Evolutionary conservation across 2,888 invertebrate genomes (phyloP).

Genomic region (Acanthoscelides obtectus): DNA sequence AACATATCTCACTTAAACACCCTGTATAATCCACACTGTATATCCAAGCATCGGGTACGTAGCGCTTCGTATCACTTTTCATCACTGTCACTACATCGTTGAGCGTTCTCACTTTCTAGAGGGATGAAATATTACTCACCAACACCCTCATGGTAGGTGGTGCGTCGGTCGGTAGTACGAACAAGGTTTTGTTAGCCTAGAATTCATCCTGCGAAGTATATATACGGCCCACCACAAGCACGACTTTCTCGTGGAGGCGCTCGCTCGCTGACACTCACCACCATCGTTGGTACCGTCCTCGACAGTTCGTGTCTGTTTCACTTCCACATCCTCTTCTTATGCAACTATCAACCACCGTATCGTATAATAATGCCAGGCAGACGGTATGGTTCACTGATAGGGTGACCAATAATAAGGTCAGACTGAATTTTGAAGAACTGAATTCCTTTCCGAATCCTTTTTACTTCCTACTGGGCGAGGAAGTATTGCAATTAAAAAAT

Average conservation of each 20-base stretch:
- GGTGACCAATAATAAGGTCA: no score
- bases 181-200: conserved; percentile 45
- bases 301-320: conserved; percentile 30
- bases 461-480: no score
- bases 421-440: no score
- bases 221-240: conserved; percentile 38
- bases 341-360: conserved; percentile 22
- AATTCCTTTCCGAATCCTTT: no score
- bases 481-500: no score
- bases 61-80: not conserved
- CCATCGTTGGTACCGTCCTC: not conserved
- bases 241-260: conserved; percentile 41
- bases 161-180: conserved; percentile 26
- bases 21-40: not conserved
- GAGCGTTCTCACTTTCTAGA: not conserved
- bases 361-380: conserved; percentile 17
- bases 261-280: conserved; percentile 27
- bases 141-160: conserved; percentile 43
- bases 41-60: not conserved
- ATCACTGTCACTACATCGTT: not conserved
- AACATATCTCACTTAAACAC: not conserved
- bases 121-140: conserved; percentile 37
- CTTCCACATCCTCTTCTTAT: conserved; percentile 42
- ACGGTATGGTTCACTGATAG: not conserved
- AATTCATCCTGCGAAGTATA: conserved; percentile 36